A percentile compares a stretch with the other conserved stretches of the same genome.
These are phyloP conservation scores for Tiliqua scincoides DNA, from an alignment of 2,113 vertebrate species.

Conservation along the genomic window DNA sequence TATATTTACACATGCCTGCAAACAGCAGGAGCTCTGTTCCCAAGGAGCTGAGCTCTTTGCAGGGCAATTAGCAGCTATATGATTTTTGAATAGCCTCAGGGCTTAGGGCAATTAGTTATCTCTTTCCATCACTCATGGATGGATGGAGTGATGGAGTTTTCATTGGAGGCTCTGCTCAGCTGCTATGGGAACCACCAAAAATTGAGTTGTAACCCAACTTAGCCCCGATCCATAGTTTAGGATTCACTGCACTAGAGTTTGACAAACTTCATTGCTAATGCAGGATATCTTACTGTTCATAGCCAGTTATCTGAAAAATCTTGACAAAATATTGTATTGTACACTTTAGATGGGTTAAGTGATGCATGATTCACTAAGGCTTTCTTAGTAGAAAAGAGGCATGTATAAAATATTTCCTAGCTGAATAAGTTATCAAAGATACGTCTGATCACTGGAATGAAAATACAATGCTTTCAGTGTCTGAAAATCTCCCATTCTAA, in stretches of 20 bases:
- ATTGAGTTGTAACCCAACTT: too few relatives aligned
- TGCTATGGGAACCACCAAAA: too few relatives aligned
- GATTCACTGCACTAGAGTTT: not conserved
- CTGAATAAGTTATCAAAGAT: conserved; percentile 9
- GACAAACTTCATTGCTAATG: accelerated
- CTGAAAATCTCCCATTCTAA: not conserved
- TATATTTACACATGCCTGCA: too few relatives aligned
- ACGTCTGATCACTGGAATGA: not conserved
- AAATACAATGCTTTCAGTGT: not conserved
- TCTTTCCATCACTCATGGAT: too few relatives aligned
- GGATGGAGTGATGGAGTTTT: too few relatives aligned
- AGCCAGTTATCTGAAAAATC: not conserved
- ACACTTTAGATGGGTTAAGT: not conserved
- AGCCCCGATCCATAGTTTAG: too few relatives aligned
- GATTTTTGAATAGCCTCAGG: too few relatives aligned
- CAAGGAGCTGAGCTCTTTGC: too few relatives aligned
- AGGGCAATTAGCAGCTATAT: too few relatives aligned
- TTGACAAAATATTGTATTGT: conserved; percentile 1
- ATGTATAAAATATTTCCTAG: not conserved
- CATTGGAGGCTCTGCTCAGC: too few relatives aligned
- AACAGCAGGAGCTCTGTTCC: too few relatives aligned
- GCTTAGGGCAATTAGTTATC: too few relatives aligned
- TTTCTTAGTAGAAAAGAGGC: not conserved
- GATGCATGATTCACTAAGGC: not conserved
- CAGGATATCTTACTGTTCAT: not conserved